These are phyloP conservation scores for Platerodrilus igneus DNA, from an alignment of 2,888 invertebrate genomes.

Conservation along the genomic window DNA sequence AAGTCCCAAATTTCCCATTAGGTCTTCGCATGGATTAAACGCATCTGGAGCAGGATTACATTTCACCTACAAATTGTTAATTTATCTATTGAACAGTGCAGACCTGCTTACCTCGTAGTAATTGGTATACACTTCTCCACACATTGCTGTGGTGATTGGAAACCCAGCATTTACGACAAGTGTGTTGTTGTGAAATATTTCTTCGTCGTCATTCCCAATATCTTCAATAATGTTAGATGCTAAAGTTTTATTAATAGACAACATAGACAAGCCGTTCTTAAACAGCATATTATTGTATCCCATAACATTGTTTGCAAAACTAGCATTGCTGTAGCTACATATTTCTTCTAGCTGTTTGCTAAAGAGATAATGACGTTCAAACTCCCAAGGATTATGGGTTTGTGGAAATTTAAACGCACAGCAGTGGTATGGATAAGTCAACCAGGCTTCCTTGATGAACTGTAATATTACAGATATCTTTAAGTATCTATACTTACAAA, in stretches of 20 bases:
- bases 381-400: conserved; percentile 54
- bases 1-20: conserved; percentile 57
- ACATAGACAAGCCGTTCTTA: conserved; percentile 28
- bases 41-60: conserved; percentile 57
- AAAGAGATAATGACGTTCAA: conserved; percentile 45
- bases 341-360: conserved; percentile 37
- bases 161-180: conserved; percentile 29
- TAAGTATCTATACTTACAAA: too few relatives aligned
- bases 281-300: conserved; percentile 27
- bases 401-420: conserved; percentile 61
- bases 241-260: conserved; percentile 30
- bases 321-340: conserved; percentile 37
- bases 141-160: conserved; percentile 38
- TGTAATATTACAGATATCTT: conserved; percentile 33
- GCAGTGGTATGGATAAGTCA: conserved; percentile 62
- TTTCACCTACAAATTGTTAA: conserved; percentile 44
- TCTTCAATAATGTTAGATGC: conserved; percentile 25
- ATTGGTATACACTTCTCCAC: conserved; percentile 41
- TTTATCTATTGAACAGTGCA: too few relatives aligned
- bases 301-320: conserved; percentile 26
- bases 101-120: conserved; percentile 40
- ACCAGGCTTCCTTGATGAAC: conserved; percentile 49
- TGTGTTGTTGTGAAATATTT: conserved; percentile 40
- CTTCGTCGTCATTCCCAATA: conserved; percentile 35
- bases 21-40: conserved; percentile 62